phyloP scores from a whole-genome alignment of 2,888 invertebrate genomes.

The Villa cingulata region DNA sequence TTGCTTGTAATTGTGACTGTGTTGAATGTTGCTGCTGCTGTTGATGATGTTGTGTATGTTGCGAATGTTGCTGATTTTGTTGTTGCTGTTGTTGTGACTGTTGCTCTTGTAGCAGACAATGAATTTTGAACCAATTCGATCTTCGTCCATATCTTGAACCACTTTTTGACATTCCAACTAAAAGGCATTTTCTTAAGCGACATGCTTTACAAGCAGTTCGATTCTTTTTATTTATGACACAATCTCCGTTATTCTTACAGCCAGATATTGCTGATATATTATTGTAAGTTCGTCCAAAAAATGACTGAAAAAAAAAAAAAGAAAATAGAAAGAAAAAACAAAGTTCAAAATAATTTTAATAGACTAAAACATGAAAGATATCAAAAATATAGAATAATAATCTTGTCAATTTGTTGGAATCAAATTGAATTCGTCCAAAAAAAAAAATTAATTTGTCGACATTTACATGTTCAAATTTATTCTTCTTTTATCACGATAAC shows the following conservation, averaged over 20 bases:
- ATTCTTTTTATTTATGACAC: constrained; percentile 86
- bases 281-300: constrained; percentile 85
- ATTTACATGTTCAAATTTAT: no score
- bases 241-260: constrained; percentile 83
- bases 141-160: constrained; percentile 79
- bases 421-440: no score
- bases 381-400: no score
- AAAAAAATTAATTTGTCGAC: no score
- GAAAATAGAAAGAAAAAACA: constrained; percentile 10
- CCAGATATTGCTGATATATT: constrained; percentile 77
- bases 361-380: no score
- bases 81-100: constrained; percentile 39
- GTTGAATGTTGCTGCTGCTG: constrained; percentile 6
- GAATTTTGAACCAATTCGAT: constrained; percentile 90
- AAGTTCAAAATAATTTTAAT: no score
- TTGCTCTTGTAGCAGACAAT: constrained; percentile 75
- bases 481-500: no score
- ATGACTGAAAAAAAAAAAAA: constrained; percentile 64
- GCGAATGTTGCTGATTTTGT: constrained; percentile 22
- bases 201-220: constrained; percentile 86
- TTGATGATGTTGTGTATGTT: constrained; percentile 8
- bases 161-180: constrained; percentile 85
- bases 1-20: background rate
- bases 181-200: constrained; percentile 68
- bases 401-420: no score